A percentile compares a stretch with the other conserved stretches of the same genome.
Evolutionary conservation across 2,113 vertebrate species (phyloP).

Genomic region (Lasiurus borealis): DNA sequence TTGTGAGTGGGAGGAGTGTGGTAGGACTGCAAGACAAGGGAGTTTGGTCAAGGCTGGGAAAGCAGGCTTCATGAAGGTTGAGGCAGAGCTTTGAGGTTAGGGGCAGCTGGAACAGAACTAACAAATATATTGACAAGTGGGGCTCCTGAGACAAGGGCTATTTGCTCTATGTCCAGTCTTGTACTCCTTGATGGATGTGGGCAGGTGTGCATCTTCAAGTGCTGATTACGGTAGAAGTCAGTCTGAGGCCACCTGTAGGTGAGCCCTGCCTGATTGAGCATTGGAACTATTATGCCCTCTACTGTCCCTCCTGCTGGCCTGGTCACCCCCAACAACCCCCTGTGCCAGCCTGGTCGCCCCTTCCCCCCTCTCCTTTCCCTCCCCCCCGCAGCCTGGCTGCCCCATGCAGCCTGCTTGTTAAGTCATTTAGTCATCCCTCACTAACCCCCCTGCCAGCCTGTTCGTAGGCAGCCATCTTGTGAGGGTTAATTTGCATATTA

Average conservation of each 20-base stretch:
- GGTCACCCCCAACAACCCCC: too few species aligned
- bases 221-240: constrained; percentile 7
- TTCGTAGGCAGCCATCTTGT: too few species aligned
- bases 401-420: too few species aligned
- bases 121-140: background rate
- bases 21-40: background rate
- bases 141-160: background rate
- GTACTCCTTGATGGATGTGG: background rate
- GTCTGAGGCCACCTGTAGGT: background rate
- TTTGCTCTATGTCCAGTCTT: constrained; percentile 30
- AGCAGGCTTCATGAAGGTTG: constrained; percentile 26
- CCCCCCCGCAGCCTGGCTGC: too few species aligned
- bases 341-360: too few species aligned
- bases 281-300: background rate
- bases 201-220: background rate
- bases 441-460: too few species aligned
- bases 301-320: too few species aligned
- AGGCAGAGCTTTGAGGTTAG: constrained; percentile 56
- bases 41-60: constrained; percentile 35
- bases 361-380: too few species aligned
- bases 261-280: background rate
- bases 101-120: constrained; percentile 11
- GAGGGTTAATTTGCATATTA: too few species aligned
- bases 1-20: constrained; percentile 41
- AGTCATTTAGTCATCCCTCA: too few species aligned